Base-by-base conservation (phyloP, 2,888 invertebrate species). In the Ectobius pallidus region DNA sequence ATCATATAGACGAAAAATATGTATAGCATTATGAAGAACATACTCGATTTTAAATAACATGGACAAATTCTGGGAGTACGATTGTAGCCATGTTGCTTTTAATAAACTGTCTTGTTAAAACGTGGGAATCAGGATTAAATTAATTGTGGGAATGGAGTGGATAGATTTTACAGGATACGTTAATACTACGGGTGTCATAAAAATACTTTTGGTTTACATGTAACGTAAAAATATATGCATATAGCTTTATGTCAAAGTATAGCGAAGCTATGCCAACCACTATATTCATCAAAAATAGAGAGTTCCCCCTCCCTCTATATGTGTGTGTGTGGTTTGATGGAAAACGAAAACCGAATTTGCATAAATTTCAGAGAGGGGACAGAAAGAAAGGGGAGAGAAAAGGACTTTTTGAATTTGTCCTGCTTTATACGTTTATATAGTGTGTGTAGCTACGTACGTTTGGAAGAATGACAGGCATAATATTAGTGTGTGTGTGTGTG, bases 341-440 rank as follows among this genome's bases (percentile, higher is more conserved):
- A 65, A 46, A 65, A 65, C 65, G 65, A 65, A 65, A 65, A 65
- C 65, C 65, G 30, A 65, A 65, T 65, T 65, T 65, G 46, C 65
- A 65, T 65, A 65, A 65, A 65, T 65, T 65, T 65, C 46, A 44
- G 46, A 65, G 11, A 7, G 46, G 25, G 65, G 46, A 25, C n/a
- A n/a, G n/a, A n/a, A n/a, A n/a, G n/a, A n/a, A n/a, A n/a, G n/a
- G n/a, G n/a, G n/a, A n/a, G n/a, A n/a, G n/a, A 1, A 1, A 30
- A 42, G 63, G 22, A 27, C 65, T 65, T 65, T 46, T 46, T 46
- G 65, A 27, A 65, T 44, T 30, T 46, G 65, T 39, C n/a, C n/a
- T n/a, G 20, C 62, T 62, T 18, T 20, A 39, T 39, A 32, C 32
- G 30, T 61, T 42, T 34, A 34, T 34, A 6, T 34, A 34, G 63